Evolutionary conservation across 2,888 invertebrate species (phyloP), one percentile per base, ranked within the genome.

Genomic region (Macropis europaea): DNA sequence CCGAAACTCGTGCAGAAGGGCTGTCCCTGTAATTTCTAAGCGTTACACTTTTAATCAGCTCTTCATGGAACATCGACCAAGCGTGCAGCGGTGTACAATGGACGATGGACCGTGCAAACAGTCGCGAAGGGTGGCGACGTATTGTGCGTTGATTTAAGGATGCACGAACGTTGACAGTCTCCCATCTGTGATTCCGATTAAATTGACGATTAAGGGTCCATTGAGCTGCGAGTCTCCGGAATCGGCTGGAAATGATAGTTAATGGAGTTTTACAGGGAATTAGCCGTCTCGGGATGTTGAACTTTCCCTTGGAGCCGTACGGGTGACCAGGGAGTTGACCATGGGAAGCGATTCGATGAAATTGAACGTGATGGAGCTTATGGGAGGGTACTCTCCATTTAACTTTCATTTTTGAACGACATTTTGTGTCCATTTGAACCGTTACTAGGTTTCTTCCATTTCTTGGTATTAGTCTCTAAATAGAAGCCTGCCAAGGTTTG

Each of bases 31-130:
- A 81, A 82, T 82, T 81, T 78, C 82, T 79, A 83, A 80, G 73
- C 79, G 79, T 79, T 79, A 79, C 80, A 80, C 82, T 83, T 83
- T 83, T 83, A 83, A 83, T 83, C 82, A 76, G 67, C 52, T 57
- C 67, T 79, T 82, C 79, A 72, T 79, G 82, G 81, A 78, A 81
- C 76, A 54, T 60, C 73, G 73, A 30, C 75, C 83, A 83, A 73
- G 63, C 82, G 72, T 74, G 71, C 32, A 66, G 53, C 52, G 38
- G 45, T 19, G 47, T 32, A 82, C 82, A 82, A 82, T 79, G 59
- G 71, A 66, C 60, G 76, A 66, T 59, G 67, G 71, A 36, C 54
- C 79, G 72, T 72, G 69, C 48, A 53, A 47, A 66, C 50, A 43
- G 42, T 43, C 45, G 26, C 13, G 52, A 60, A 71, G 82, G 72